Base-by-base conservation (phyloP, 2,113 vertebrate genomes). In the Lophochroa leadbeateri region DNA sequence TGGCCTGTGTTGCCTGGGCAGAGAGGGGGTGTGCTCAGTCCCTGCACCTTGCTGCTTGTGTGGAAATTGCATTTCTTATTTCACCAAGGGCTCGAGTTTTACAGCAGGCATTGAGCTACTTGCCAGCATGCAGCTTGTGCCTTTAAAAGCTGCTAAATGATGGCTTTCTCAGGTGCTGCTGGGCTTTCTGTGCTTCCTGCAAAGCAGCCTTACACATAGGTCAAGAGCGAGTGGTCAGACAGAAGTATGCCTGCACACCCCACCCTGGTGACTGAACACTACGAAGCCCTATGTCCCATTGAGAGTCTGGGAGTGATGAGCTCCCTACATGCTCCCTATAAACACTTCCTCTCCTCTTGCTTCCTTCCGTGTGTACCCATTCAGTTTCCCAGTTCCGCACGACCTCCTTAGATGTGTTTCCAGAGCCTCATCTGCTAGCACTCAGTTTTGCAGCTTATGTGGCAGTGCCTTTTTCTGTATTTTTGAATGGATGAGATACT, bases 271-370 rank as follows among this genome's bases (percentile, higher is more conserved):
- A 43, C 57, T 31, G 60, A 52, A 13, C 37, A 49, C 57, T 7
- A 0, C 16, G 46, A 61, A 79, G 46, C 39, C 17, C 63, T 23
- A 1, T 17, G 58, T 74, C 46, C 64, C 4, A 0, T 19, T 47
- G 44, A 55, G 46, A 20, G 29, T 49, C 46, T 16, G 9, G 28
- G 63, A 80, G 15, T 0, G 0, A 52, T 9, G 39, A 37, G 49
- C 35, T 61, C 29, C 41, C 23, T 6, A 2, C 0, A 0, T 25
- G 5, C 50, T 33, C 63, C 41, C 21, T 50, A 0, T 23, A 5
- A 17, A 14, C 17, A 18, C 33, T 76, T 58, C 47, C 31, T 72
- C 11, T 49, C 37, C 64, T 82, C n/a, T 67, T 91, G 20, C 44
- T 78, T 71, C 83, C 20, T 78, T 71, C 83, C 17, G 3, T 3